These are phyloP conservation scores for Bagarius yarrelli DNA, from an alignment of 2,113 vertebrate genomes.

Conservation along the genomic window DNA sequence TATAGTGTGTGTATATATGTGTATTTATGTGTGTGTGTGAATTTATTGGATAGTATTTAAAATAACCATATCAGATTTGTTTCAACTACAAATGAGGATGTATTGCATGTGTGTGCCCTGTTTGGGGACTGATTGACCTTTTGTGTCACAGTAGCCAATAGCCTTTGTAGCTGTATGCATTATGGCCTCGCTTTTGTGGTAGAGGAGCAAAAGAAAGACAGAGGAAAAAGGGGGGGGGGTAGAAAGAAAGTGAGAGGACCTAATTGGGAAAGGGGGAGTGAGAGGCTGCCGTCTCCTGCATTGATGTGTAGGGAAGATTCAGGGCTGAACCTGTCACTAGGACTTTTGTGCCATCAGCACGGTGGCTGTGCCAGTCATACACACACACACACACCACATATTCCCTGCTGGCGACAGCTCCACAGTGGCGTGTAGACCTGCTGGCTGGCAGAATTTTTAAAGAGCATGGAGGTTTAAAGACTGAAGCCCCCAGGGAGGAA, in stretches of 20 bases:
- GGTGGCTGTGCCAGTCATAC: slow-evolving; percentile 72
- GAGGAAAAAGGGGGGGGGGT: slow-evolving; percentile 57
- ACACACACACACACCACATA: slow-evolving; percentile 72
- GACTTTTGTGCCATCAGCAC: slow-evolving; percentile 74
- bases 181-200: slow-evolving; percentile 43
- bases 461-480: slow-evolving; percentile 92
- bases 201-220: slow-evolving; percentile 62
- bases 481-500: slow-evolving; percentile 81
- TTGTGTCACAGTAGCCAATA: slow-evolving; percentile 73
- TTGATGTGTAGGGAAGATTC: slow-evolving; percentile 81
- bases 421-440: slow-evolving; percentile 84
- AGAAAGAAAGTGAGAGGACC: slow-evolving; percentile 63
- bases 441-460: slow-evolving; percentile 98
- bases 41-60: neutral
- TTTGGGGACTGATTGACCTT: slow-evolving; percentile 69
- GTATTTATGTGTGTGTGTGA: too few species aligned
- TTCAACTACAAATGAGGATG: neutral
- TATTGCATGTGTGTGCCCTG: slow-evolving; percentile 43
- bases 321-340: slow-evolving; percentile 77
- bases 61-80: neutral
- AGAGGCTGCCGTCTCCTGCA: slow-evolving; percentile 66
- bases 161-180: slow-evolving; percentile 63
- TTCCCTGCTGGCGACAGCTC: slow-evolving; percentile 73
- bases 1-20: too few species aligned
- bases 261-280: slow-evolving; percentile 71